Base-by-base conservation (phyloP, 2,797 vertebrate species). In the Sebastes alutus region DNA sequence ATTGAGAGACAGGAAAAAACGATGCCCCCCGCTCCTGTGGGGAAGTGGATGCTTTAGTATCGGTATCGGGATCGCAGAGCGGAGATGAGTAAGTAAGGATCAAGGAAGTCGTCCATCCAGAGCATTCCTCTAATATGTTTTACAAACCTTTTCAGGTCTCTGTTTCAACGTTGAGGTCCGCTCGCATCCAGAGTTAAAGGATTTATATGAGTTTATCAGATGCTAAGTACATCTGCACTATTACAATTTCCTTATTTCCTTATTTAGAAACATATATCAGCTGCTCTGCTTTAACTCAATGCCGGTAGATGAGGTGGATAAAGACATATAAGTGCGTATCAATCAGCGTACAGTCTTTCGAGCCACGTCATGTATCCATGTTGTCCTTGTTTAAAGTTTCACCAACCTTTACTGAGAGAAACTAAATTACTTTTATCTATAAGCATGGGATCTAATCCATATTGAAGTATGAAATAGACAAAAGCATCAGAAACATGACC, bases 81-180 rank as follows among this genome's bases (percentile, higher is more conserved):
- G 78, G 87, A 93, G 87, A 88, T 84, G 81, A 86, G 86, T 89
- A 87, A 88, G 83, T 82, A 84, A 88, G 87, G 86, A 91, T 92
- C 79, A 86, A 87, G 91, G 92, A 93, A 90, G 90, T 84, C 75
- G 72, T 88, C 80, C 86, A 82, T 92, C 87, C 84, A 89, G 82
- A 85, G 81, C 78, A 59, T 91, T 93, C 87, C 76, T 90, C 84
- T 95, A 91, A 94, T 93, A 85, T 38, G 81, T 86, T 94, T 93
- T 89, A 90, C 86, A 92, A 93, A 90, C 83, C 89, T 82, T 85
- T 87, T 71, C 86, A 82, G 91, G 82, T 91, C 91, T 88, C 82
- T 82, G 88, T 90, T 90, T 86, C 71, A 78, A 25, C 58, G 12
- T 18, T 11, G 22, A 87, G 79, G 76, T 89, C 72, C 7, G 35